A percentile compares a stretch with the other conserved stretches of the same genome.
These are phyloP conservation scores for Napeogenes sylphis DNA, from an alignment of 2,888 invertebrate species.

Conservation along the genomic window DNA sequence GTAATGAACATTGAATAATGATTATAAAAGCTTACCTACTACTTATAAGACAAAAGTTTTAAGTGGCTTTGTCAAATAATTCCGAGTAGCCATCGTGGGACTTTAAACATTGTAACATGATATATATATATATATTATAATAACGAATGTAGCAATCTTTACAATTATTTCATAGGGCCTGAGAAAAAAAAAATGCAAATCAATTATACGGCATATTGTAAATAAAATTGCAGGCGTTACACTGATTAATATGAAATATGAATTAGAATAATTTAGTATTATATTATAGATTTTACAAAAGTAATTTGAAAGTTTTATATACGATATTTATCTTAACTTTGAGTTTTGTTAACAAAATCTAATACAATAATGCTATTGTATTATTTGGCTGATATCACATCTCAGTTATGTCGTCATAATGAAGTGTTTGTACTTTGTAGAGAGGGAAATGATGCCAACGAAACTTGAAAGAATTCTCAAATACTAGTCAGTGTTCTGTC, in stretches of 20 bases:
- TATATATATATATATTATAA: not conserved
- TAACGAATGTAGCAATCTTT: not conserved
- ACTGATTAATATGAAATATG: not conserved
- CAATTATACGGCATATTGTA: not conserved
- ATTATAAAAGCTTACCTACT: too few relatives aligned
- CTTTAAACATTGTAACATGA: not conserved
- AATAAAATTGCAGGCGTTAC: not conserved
- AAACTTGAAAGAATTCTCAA: slow-evolving; percentile 28
- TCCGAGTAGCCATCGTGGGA: too few relatives aligned
- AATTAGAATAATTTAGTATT: too few relatives aligned
- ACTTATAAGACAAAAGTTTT: too few relatives aligned
- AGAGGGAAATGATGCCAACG: slow-evolving; percentile 37
- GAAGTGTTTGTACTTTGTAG: slow-evolving; percentile 18
- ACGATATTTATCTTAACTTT: too few relatives aligned
- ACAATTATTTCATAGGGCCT: not conserved
- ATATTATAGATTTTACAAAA: too few relatives aligned
- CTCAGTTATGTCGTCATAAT: slow-evolving; percentile 18
- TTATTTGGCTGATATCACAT: slow-evolving; percentile 7
- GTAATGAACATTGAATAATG: too few relatives aligned
- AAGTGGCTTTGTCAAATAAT: too few relatives aligned
- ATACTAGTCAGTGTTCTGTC: slow-evolving; percentile 21
- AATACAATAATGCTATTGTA: not conserved
- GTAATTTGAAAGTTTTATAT: too few relatives aligned
- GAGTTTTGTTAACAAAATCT: too few relatives aligned
- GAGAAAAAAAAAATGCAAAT: not conserved